A percentile compares a stretch with the other conserved stretches of the same genome.
These are phyloP conservation scores for Druon quercuslanigerum DNA, from an alignment of 1,140 invertebrate species.

Conservation along the genomic window DNA sequence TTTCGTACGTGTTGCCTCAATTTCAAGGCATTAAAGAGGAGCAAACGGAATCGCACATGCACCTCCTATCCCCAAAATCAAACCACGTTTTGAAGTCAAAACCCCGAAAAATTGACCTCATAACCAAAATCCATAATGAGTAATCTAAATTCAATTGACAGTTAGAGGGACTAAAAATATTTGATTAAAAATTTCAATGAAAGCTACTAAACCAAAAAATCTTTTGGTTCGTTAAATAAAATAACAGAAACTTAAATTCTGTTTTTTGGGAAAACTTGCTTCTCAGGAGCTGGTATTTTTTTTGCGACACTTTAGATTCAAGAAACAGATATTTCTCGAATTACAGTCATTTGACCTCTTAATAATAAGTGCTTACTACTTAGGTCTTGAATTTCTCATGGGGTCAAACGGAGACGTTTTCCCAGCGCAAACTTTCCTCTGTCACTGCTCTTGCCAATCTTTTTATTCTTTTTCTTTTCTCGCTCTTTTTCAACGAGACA, in stretches of 20 bases:
- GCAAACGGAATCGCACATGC: conserved; percentile 54
- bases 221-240: too few relatives aligned
- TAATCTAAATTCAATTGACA: too few relatives aligned
- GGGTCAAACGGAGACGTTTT: conserved; percentile 15
- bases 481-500: conserved; percentile 5
- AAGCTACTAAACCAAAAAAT: too few relatives aligned
- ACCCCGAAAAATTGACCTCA: too few relatives aligned
- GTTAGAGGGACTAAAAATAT: too few relatives aligned
- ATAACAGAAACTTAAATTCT: too few relatives aligned
- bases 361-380: neutral
- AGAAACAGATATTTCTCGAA: neutral
- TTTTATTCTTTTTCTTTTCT: neutral
- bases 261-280: neutral
- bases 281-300: neutral
- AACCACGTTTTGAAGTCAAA: too few relatives aligned
- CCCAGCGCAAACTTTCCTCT: conserved; percentile 19
- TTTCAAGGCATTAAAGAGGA: conserved; percentile 52
- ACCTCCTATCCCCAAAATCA: too few relatives aligned
- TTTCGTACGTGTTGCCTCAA: conserved; percentile 65
- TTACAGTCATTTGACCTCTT: neutral
- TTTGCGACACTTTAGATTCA: conserved; percentile 4
- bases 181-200: too few relatives aligned
- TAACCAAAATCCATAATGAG: too few relatives aligned
- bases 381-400: conserved; percentile 4
- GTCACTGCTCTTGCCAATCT: neutral